Base-by-base conservation (phyloP, 2,888 invertebrate species). In the Stratiomys singularior region DNA sequence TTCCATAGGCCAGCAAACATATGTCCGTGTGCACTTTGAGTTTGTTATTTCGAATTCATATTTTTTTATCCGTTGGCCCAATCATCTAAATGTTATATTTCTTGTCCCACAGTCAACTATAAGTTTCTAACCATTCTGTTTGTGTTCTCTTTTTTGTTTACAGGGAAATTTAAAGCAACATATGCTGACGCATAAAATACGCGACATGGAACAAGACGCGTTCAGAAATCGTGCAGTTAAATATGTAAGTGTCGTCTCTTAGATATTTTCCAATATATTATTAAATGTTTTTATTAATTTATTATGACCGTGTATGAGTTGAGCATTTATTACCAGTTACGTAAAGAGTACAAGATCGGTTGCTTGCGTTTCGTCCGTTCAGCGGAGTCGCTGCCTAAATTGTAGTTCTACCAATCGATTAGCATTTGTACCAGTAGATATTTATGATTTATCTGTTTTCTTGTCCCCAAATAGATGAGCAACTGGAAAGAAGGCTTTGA, bases 111-210 rank as follows among this genome's bases (percentile, higher is more conserved):
- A 28, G 18, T 56, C 18, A 27, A 15, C 28, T 72, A 60, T 25
- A 72, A 27, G 13, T 72, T 72, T 56, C 18, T 44, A 37, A 37
- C 37, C 37, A 9, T 37, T 37, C 37, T 37, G 37, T 37, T 37
- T 23, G 13, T 69, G 63, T 63, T 64, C 13, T 76, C 30, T 74
- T 30, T 27, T 47, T 74, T 80, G 18, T 77, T 83, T 84, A 27
- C 91, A 96, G 95, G 98, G 98, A 79, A 99, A 98, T 89, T 97
- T 98, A 94, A 98, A 97, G 89, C 98, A 98, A 87, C 98, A 99
- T 88, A 96, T 98, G 96, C 89, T 98, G 84, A 98, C 98, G 80
- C 98, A 99, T 90, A 98, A 98, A 89, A 96, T 95, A 83, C 92
- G 96, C 80, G 96, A 96, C 87, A 94, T 93, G 91, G 86, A 87